Conservation (phyloP, 2,797 vertebrate species). For the Pogoniulus pusillus region DNA sequence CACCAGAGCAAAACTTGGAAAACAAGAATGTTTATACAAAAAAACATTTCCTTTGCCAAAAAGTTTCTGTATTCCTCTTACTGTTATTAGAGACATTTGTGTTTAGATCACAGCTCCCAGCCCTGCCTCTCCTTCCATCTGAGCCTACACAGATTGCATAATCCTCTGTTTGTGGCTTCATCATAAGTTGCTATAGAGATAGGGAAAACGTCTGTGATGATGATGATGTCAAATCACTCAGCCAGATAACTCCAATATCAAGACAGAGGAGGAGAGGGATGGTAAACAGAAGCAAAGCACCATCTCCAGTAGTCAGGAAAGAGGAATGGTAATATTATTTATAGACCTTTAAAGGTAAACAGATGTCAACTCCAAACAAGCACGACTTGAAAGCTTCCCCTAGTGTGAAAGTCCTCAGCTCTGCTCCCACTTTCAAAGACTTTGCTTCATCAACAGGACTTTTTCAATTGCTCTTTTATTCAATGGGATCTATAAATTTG, state of each 20-base stretch:
- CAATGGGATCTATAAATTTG: conserved; percentile 3
- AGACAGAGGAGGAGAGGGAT: conserved; percentile 28
- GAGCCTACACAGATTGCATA: conserved; percentile 23
- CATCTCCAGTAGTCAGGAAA: conserved; percentile 63
- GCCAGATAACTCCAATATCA: conserved; percentile 50
- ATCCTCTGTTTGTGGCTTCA: conserved; percentile 57
- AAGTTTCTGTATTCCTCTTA: conserved; percentile 13
- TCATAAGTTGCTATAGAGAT: conserved; percentile 17
- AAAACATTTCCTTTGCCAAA: conserved; percentile 1
- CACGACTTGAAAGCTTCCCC: conserved; percentile 48
- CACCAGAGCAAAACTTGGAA: conserved; percentile 29
- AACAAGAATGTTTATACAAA: conserved; percentile 18
- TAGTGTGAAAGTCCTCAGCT: neutral
- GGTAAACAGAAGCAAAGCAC: conserved; percentile 57
- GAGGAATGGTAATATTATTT: conserved; percentile 71
- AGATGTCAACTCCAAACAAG: conserved; percentile 52
- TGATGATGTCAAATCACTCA: conserved; percentile 42
- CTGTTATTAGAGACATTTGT: conserved; percentile 18
- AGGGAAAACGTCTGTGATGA: neutral
- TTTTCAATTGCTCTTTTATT: conserved; percentile 57
- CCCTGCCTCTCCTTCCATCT: conserved; percentile 43
- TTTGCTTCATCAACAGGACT: conserved; percentile 22
- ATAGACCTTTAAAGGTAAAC: conserved; percentile 67
- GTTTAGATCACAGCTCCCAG: conserved; percentile 32
- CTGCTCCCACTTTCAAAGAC: conserved; percentile 30